A percentile compares a stretch with the other conserved stretches of the same genome.
Evolutionary conservation across 2,888 invertebrate species (phyloP).

Genomic region (Isotomurus palustris): DNA sequence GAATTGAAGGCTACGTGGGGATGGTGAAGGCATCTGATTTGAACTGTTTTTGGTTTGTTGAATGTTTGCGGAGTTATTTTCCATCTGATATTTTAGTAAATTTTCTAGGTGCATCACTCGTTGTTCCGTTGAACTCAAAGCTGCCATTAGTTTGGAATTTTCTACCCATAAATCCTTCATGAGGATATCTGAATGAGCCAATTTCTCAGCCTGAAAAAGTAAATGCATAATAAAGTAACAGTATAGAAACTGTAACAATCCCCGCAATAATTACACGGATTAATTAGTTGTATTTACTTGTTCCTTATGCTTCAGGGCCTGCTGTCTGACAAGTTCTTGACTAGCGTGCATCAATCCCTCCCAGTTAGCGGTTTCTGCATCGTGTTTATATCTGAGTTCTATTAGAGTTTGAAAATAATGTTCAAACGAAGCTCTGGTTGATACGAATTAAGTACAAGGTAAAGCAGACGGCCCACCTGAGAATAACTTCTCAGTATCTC

Average conservation of each 20-base stretch:
- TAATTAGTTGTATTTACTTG: conserved; percentile 52
- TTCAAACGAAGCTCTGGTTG: not conserved
- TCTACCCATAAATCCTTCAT: conserved; percentile 79
- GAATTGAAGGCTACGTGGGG: conserved; percentile 9
- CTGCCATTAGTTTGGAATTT: conserved; percentile 71
- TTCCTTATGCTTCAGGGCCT: conserved; percentile 55
- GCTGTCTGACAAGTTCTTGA: conserved; percentile 57
- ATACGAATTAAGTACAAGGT: not conserved
- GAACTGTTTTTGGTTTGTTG: not conserved
- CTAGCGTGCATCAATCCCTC: conserved; percentile 55
- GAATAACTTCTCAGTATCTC: conserved; percentile 58
- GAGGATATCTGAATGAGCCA: conserved; percentile 68
- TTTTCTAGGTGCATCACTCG: conserved; percentile 39
- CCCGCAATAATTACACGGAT: not conserved
- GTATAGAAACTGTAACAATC: not conserved
- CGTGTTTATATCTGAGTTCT: conserved; percentile 58
- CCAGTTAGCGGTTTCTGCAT: conserved; percentile 56
- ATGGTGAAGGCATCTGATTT: conserved; percentile 5
- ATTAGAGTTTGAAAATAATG: conserved; percentile 32
- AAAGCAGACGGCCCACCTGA: conserved; percentile 48
- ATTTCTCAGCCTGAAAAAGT: conserved; percentile 59
- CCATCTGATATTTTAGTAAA: conserved; percentile 36
- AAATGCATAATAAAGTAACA: not conserved
- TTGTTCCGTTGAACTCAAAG: conserved; percentile 58
- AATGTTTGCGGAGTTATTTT: not conserved